phyloP scores from a whole-genome alignment of 2,888 invertebrate genomes.

The Neoaliturus tenellus region DNA sequence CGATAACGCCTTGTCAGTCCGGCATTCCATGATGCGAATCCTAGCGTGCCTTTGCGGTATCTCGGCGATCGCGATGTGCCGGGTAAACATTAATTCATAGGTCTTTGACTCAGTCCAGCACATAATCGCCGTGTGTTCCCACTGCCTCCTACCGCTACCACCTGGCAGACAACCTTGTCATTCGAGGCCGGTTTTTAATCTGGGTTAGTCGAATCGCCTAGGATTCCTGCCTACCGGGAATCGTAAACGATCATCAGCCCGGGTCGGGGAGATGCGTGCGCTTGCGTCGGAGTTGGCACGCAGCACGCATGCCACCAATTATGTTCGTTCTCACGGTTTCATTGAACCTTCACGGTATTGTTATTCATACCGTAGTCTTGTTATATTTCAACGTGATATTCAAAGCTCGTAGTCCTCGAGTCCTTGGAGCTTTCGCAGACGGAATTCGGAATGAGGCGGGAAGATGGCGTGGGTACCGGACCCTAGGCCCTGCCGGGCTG shows the following conservation, averaged over 20 bases:
- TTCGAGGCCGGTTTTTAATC: slow-evolving; percentile 4
- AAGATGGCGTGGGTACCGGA: neutral
- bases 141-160: too few species aligned
- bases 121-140: neutral
- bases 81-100: slow-evolving; percentile 6
- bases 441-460: slow-evolving; percentile 53
- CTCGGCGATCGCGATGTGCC: neutral
- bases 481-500: neutral
- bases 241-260: neutral
- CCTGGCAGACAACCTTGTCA: neutral
- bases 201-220: slow-evolving; percentile 1
- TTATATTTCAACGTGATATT: slow-evolving; percentile 56
- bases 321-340: slow-evolving; percentile 56
- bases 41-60: neutral
- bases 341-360: slow-evolving; percentile 56
- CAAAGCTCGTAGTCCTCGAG: slow-evolving; percentile 45
- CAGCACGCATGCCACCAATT: slow-evolving; percentile 48
- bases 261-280: slow-evolving; percentile 75
- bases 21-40: neutral
- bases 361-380: slow-evolving; percentile 56
- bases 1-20: neutral
- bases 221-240: neutral
- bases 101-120: neutral
- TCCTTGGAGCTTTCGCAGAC: slow-evolving; percentile 54
- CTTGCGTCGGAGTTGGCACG: slow-evolving; percentile 81